Conservation (phyloP, 2,888 invertebrate species). For the Drosophila rubida region DNA sequence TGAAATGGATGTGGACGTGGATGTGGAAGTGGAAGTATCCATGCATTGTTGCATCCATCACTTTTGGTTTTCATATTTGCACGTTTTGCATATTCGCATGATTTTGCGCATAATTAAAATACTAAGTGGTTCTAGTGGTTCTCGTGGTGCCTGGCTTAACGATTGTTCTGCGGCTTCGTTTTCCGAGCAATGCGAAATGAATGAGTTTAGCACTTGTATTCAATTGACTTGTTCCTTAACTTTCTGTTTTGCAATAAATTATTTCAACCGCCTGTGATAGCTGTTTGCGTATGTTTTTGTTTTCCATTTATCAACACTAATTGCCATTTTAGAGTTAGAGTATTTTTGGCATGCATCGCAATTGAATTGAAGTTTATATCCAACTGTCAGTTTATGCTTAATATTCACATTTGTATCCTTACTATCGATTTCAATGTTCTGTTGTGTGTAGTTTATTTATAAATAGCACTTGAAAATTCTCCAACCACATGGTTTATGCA, state of each 20-base stretch:
- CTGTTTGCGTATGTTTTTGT: background rate
- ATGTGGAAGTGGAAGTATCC: constrained; percentile 11
- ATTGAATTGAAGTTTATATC: background rate
- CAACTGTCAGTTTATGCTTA: background rate
- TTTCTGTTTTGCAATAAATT: constrained; percentile 1
- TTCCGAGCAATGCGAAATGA: constrained; percentile 13
- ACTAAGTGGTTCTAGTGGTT: constrained; percentile 52
- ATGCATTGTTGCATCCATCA: constrained; percentile 36
- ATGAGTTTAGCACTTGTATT: constrained; percentile 5
- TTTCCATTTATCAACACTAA: background rate
- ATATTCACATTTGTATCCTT: background rate
- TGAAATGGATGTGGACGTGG: background rate
- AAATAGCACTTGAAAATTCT: constrained; percentile 17
- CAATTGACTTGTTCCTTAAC: constrained; percentile 24
- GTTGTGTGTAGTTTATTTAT: constrained; percentile 8
- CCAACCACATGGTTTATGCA: constrained; percentile 78
- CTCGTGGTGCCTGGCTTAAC: constrained; percentile 27
- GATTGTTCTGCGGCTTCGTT: constrained; percentile 49
- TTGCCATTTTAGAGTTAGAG: background rate
- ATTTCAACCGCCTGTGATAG: background rate
- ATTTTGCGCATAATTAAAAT: constrained; percentile 67
- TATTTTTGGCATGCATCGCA: constrained; percentile 1
- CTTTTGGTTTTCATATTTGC: constrained; percentile 70
- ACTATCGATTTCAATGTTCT: constrained; percentile 5
- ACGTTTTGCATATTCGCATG: constrained; percentile 56